Evolutionary conservation across 2,797 vertebrate species (phyloP).

Genomic region (Eutrigla gurnardus): DNA sequence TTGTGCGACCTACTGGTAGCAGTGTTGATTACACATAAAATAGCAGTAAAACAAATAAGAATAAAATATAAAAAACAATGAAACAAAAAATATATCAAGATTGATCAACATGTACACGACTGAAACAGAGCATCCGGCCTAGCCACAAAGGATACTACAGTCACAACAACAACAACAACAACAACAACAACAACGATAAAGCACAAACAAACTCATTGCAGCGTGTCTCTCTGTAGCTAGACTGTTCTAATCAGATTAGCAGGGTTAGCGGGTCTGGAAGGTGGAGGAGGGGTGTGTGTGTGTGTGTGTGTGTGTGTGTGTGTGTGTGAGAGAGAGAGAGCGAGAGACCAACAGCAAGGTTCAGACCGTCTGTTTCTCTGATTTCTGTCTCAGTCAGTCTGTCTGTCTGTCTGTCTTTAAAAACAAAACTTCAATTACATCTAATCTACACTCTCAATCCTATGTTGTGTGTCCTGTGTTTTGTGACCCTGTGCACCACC

Average conservation of each 20-base stretch:
- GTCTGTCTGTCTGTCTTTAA: constrained; percentile 9
- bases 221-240: constrained; percentile 55
- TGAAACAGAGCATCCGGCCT: neutral
- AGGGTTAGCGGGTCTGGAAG: constrained; percentile 61
- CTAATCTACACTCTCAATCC: too few species aligned
- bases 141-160: neutral
- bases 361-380: constrained; percentile 72
- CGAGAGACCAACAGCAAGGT: constrained; percentile 62
- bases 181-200: constrained; percentile 15
- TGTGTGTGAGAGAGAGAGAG: constrained; percentile 35
- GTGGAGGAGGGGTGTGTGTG: constrained; percentile 54
- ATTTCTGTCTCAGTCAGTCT: constrained; percentile 56
- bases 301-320: constrained; percentile 31
- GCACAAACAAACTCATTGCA: constrained; percentile 22
- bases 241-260: constrained; percentile 75
- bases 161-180: constrained; percentile 31
- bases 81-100: too few species aligned
- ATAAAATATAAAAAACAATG: too few species aligned
- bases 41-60: too few species aligned
- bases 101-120: neutral
- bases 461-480: too few species aligned
- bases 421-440: too few species aligned
- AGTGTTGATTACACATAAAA: too few species aligned
- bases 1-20: too few species aligned
- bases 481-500: too few species aligned